Evolutionary conservation across 2,888 invertebrate species (phyloP).

Genomic region (Phorcus lineatus): DNA sequence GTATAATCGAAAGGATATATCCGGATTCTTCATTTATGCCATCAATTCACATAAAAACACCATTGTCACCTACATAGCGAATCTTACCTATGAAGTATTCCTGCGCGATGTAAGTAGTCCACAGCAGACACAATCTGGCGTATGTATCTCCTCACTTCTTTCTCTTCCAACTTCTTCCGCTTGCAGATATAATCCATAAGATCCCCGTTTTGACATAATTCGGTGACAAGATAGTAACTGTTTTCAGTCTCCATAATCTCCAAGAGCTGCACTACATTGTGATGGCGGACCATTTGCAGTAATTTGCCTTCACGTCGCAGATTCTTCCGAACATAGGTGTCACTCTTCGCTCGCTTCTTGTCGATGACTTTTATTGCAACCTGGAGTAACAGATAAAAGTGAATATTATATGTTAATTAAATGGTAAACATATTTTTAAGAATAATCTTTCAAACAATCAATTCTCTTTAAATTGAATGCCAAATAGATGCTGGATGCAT

Average conservation of each 20-base stretch:
- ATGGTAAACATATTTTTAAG: too few species aligned
- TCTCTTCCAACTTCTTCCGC: slow-evolving; percentile 67
- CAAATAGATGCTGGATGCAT: too few species aligned
- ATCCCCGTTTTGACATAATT: slow-evolving; percentile 70
- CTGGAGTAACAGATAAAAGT: slow-evolving; percentile 44
- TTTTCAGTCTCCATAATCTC: slow-evolving; percentile 75
- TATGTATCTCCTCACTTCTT: slow-evolving; percentile 68
- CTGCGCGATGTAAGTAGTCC: slow-evolving; percentile 72
- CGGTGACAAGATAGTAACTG: slow-evolving; percentile 74
- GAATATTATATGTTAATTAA: too few species aligned
- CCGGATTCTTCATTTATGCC: too few species aligned
- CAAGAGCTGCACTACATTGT: slow-evolving; percentile 69
- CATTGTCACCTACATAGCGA: too few species aligned
- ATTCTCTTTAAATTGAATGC: too few species aligned
- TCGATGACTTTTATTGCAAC: slow-evolving; percentile 74
- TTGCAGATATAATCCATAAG: slow-evolving; percentile 73
- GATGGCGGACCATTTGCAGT: slow-evolving; percentile 72
- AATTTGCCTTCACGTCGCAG: slow-evolving; percentile 72
- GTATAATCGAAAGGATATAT: too few species aligned
- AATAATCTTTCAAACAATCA: too few species aligned
- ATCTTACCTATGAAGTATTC: slow-evolving; percentile 72
- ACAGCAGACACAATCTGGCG: slow-evolving; percentile 73
- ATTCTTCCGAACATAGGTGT: slow-evolving; percentile 73
- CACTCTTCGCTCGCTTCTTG: slow-evolving; percentile 71
- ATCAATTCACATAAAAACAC: too few species aligned